phyloP scores from a whole-genome alignment of 1,140 invertebrate genomes.

The Tetramorium parvispinum region DNA sequence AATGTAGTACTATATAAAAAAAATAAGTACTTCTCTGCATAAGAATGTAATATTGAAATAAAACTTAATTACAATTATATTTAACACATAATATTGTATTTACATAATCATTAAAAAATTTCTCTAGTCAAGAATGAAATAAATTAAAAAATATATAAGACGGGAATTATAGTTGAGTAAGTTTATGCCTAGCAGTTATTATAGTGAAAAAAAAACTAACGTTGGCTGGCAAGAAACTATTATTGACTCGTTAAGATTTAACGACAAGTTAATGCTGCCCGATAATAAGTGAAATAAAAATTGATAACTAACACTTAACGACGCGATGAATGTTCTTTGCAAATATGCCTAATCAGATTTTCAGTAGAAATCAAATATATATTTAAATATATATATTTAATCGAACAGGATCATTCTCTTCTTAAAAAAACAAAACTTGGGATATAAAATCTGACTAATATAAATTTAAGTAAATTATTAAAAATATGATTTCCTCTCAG shows the following conservation, averaged over 20 bases:
- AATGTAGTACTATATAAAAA: neutral
- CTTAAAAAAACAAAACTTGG: neutral
- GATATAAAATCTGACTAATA: neutral
- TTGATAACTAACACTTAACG: slow-evolving; percentile 34
- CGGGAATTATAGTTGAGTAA: neutral
- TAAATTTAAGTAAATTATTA: neutral
- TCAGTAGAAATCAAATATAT: neutral
- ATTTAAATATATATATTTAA: neutral
- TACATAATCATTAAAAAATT: neutral
- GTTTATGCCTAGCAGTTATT: neutral
- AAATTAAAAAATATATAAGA: neutral
- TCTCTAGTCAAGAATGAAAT: neutral
- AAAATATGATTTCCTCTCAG: neutral
- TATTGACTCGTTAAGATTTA: slow-evolving; percentile 36
- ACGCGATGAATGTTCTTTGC: neutral
- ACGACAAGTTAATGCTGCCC: slow-evolving; percentile 7
- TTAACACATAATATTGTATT: neutral
- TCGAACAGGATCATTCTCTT: neutral
- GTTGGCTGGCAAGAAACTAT: neutral
- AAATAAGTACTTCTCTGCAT: neutral
- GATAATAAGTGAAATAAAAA: slow-evolving; percentile 9
- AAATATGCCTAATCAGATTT: slow-evolving; percentile 13
- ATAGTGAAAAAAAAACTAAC: neutral
- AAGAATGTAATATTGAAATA: neutral
- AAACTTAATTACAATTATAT: neutral